A percentile compares a stretch with the other conserved stretches of the same genome.
phyloP scores from a whole-genome alignment of 2,888 invertebrate genomes.

The Caenorhabditis sp. region DNA sequence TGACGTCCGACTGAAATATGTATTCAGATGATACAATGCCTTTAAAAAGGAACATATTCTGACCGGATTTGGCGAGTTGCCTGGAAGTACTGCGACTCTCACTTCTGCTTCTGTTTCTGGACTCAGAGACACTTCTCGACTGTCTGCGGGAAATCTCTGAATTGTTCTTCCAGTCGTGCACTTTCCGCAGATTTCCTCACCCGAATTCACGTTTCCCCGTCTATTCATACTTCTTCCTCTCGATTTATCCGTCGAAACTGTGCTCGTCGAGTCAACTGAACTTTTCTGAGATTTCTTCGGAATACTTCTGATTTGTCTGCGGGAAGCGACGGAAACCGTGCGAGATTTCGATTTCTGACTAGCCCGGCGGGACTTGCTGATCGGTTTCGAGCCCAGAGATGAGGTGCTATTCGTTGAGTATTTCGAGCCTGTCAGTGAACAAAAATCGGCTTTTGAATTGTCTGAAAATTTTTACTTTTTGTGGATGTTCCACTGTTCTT shows the following conservation, averaged over 20 bases:
- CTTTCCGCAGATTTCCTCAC: background rate
- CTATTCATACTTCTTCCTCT: constrained; percentile 1
- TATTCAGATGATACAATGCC: background rate
- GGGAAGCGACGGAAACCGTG: too few species aligned
- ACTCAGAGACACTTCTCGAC: constrained; percentile 25
- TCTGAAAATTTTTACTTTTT: background rate
- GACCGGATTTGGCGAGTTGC: background rate
- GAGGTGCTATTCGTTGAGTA: background rate
- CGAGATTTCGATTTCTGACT: too few species aligned
- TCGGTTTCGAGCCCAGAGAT: too few species aligned
- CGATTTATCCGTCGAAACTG: background rate
- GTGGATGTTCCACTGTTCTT: background rate
- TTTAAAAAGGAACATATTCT: background rate
- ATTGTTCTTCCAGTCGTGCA: background rate
- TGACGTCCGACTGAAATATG: constrained; percentile 9
- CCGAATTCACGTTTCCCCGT: constrained; percentile 32
- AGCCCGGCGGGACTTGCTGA: too few species aligned
- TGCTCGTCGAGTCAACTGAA: too few species aligned
- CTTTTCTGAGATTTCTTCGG: too few species aligned
- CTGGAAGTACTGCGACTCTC: too few species aligned
- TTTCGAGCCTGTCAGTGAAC: background rate
- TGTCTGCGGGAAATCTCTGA: constrained; percentile 15
- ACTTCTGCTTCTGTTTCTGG: background rate
- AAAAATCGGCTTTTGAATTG: too few species aligned
- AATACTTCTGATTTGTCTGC: too few species aligned